Evolutionary conservation across 2,797 vertebrate species (phyloP), one percentile per base, ranked within the genome.

Genomic region (Sebastes aleutianus): DNA sequence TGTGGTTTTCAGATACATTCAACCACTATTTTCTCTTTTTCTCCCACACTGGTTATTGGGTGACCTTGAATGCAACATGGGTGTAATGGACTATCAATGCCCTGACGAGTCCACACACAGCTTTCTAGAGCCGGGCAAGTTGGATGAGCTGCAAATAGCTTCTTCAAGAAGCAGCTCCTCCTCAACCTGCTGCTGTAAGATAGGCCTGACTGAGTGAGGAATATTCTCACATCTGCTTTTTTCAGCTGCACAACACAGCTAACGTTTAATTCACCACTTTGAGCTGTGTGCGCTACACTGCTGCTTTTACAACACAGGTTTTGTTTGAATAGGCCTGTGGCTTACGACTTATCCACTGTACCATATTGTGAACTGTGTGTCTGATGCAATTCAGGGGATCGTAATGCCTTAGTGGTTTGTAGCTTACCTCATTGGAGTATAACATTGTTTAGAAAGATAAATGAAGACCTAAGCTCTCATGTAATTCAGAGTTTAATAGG

Each of bases 361-460:
- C 59, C 85, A 69, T 64, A 82, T 85, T 91, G 88, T 89, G 86
- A 88, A 89, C 80, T 78, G 75, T 87, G 84, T 68, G 77, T 86
- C 81, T 87, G 80, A 87, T 87, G 85, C 77, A 83, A 75, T 85
- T 80, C 84, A 43, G 34, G 53, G 88, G 85, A 88, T 87, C 87
- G 84, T 78, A 68, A 88, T 69, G 78, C 86, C 69, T 66, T 62
- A 29, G 83, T 78, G 84, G 84, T 83, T 82, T 71, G 73, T 50
- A 70, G 80, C 84, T 89, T 79, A 85, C 72, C 78, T 85, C 70
- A 68, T 39, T 76, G 72, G 71, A 74, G 78, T 87, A 76, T 85
- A 83, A 86, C 87, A 83, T 88, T 92, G 85, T 92, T 92, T 91
- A 85, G 83, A 87, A 88, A 85, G 87, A 80, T 89, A 88, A 87